Evolutionary conservation across 2,797 vertebrate genomes (phyloP).

Genomic region (Hippopotamyrus pictus): DNA sequence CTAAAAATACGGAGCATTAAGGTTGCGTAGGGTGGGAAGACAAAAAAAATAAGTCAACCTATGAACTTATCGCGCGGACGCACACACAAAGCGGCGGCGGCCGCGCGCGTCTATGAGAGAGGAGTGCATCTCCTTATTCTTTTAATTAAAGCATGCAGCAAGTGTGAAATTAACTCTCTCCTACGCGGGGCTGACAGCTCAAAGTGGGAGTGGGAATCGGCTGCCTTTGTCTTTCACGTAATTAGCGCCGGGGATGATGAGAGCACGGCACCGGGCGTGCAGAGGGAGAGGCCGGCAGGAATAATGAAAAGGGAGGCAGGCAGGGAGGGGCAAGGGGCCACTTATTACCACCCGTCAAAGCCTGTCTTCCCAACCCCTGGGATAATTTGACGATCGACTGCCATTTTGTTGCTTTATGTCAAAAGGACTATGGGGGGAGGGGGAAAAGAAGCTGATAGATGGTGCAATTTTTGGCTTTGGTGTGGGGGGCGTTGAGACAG

Average conservation of each 20-base stretch:
- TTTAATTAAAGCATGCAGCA: slow-evolving; percentile 77
- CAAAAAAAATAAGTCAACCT: slow-evolving; percentile 32
- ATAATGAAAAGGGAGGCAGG: slow-evolving; percentile 47
- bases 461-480: slow-evolving; percentile 57
- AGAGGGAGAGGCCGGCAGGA: slow-evolving; percentile 43
- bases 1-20: slow-evolving; percentile 37
- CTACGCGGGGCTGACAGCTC: slow-evolving; percentile 66
- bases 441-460: slow-evolving; percentile 58
- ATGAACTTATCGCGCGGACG: slow-evolving; percentile 16
- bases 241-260: slow-evolving; percentile 61
- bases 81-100: background rate
- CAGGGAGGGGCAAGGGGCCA: slow-evolving; percentile 29
- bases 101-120: slow-evolving; percentile 34
- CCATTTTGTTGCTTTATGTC: slow-evolving; percentile 47
- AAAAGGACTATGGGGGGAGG: slow-evolving; percentile 31
- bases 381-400: slow-evolving; percentile 51
- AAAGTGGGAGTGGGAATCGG: slow-evolving; percentile 65
- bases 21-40: background rate
- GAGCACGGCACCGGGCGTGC: slow-evolving; percentile 48
- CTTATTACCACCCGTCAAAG: slow-evolving; percentile 50
- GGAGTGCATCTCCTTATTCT: slow-evolving; percentile 46
- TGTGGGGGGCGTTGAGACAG: slow-evolving; percentile 46
- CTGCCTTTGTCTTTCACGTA: slow-evolving; percentile 66
- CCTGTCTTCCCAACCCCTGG: slow-evolving; percentile 36
- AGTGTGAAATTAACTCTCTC: slow-evolving; percentile 78